Base-by-base conservation (phyloP, 2,113 vertebrate genomes). In the Scytalopus superciliaris region DNA sequence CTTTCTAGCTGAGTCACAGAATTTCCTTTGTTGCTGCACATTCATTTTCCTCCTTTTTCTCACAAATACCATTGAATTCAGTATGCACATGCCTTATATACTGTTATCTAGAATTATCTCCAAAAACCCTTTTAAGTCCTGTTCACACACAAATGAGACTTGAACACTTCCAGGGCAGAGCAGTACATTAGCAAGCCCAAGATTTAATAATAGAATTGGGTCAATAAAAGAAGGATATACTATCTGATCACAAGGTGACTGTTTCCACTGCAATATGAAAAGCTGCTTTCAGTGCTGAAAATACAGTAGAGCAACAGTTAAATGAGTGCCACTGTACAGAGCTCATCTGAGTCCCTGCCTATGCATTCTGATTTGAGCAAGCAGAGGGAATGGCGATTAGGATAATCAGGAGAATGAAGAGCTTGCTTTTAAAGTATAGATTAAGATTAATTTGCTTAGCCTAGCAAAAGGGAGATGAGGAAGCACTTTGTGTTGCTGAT, bases 361-460 rank as follows among this genome's bases (percentile, higher is more conserved):
- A 31, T 35, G 15, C 16, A 25, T 50, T 90, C 94, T 84, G 83
- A 33, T 84, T 81, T 84, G 83, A 63, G 72, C 40, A 74, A 81
- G 90, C 72, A 72, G 84, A 53, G 74, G 89, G 64, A 91, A 91
- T 37, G 77, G 64, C 87, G 91, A 14, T 94, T 91, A 94, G 89
- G 86, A 40, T 92, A 94, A 97, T 94, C 81, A 92, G 56, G 66
- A 69, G 80, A 94, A 91, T 40, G 49, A 91, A 84, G 84, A 87
- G 80, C 76, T 91, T 68, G 66, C 69, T 92, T 84, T 92, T 45
- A 64, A 91, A 95, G 66, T 37, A 68, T 25, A 72, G 68, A 84
- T 89, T 77, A 82, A 92, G 89, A 90, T 89, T 86, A 88, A 94
- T 94, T 97, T 72, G 69, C 89, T 75, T 87, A 94, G 52, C 57